phyloP scores from a whole-genome alignment of 2,113 vertebrate species.

The Salvator merianae region DNA sequence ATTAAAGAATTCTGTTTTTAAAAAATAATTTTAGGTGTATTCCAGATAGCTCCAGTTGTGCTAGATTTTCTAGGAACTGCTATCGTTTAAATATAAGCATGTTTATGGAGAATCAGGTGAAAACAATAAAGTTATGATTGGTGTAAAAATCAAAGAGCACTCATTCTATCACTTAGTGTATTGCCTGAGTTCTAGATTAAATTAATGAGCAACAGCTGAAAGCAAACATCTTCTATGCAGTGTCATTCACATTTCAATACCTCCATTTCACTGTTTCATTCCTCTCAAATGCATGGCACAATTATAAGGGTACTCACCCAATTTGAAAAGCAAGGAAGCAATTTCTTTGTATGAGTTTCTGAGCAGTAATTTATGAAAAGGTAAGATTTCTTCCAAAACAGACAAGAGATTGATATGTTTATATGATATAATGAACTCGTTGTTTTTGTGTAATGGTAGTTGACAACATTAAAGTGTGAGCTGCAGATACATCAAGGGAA shows the following conservation, averaged over 20 bases:
- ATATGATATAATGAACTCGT: neutral
- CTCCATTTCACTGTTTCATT: slow-evolving; percentile 52
- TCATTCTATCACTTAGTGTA: slow-evolving; percentile 51
- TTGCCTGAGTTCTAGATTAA: slow-evolving; percentile 41
- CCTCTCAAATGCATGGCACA: slow-evolving; percentile 30
- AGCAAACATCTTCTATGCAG: slow-evolving; percentile 46
- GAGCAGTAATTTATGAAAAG: slow-evolving; percentile 8
- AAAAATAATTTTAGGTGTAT: slow-evolving; percentile 34
- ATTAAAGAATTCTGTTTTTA: neutral
- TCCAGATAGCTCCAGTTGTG: slow-evolving; percentile 50
- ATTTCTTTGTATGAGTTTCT: slow-evolving; percentile 53
- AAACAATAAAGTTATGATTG: slow-evolving; percentile 44
- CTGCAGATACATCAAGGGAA: neutral
- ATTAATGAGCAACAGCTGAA: slow-evolving; percentile 47
- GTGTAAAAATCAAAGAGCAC: slow-evolving; percentile 50
- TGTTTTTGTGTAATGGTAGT: neutral
- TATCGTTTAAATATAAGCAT: slow-evolving; percentile 38
- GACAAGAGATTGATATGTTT: slow-evolving; percentile 32
- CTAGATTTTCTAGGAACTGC: slow-evolving; percentile 58
- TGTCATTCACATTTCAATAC: slow-evolving; percentile 50
- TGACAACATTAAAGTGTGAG: slow-evolving; percentile 1
- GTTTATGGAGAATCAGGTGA: slow-evolving; percentile 53
- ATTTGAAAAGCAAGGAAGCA: slow-evolving; percentile 23
- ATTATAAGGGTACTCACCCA: slow-evolving; percentile 58
- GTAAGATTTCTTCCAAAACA: slow-evolving; percentile 20